These are phyloP conservation scores for Caenorhabditis sinica DNA, from an alignment of 2,888 invertebrate genomes.

Conservation along the genomic window DNA sequence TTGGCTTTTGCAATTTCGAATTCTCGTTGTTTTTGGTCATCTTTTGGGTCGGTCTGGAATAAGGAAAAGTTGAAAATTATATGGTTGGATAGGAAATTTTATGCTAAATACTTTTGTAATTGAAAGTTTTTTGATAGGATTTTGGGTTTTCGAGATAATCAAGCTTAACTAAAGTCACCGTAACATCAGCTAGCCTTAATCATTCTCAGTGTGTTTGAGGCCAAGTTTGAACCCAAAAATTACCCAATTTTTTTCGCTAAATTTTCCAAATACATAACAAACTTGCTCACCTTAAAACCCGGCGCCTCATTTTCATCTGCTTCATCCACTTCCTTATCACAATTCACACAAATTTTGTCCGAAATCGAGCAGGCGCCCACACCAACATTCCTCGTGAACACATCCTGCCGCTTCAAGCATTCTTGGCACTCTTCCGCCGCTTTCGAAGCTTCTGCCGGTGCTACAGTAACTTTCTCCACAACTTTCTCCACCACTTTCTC, in stretches of 20 bases:
- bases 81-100: not conserved
- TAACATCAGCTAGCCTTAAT: too few species aligned
- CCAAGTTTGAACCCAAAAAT: too few species aligned
- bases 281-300: constrained; percentile 68
- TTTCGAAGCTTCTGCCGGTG: not conserved
- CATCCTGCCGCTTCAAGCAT: constrained; percentile 60
- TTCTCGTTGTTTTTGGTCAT: constrained; percentile 62
- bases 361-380: constrained; percentile 70
- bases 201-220: too few species aligned
- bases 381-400: constrained; percentile 72
- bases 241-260: too few species aligned
- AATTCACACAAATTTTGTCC: constrained; percentile 72
- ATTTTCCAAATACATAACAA: too few species aligned
- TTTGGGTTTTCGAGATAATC: not conserved
- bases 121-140: not conserved
- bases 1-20: constrained; percentile 75
- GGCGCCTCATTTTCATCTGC: constrained; percentile 74
- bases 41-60: constrained; percentile 31
- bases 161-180: too few species aligned
- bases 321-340: constrained; percentile 70
- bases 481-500: not conserved
- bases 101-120: constrained; percentile 2
- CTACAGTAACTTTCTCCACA: constrained; percentile 15
- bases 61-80: constrained; percentile 15
- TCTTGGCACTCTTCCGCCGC: constrained; percentile 46